These are phyloP conservation scores for Pantala flavescens DNA, from an alignment of 1,140 invertebrate species.

Conservation along the genomic window DNA sequence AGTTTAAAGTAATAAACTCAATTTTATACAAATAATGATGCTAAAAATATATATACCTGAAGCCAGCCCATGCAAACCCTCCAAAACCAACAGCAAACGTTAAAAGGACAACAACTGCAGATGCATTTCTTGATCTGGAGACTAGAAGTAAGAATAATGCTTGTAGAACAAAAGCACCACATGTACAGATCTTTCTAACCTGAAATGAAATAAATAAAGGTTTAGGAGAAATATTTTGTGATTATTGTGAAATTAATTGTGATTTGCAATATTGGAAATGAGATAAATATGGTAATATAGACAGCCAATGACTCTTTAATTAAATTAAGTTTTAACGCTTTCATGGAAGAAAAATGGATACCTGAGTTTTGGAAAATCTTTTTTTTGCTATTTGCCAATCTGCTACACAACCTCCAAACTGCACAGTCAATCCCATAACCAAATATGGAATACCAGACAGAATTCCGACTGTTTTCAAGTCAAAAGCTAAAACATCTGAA, in stretches of 20 bases:
- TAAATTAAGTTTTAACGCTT: no score
- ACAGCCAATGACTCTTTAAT: no score
- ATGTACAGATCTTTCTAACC: constrained; percentile 22
- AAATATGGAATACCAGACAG: constrained; percentile 43
- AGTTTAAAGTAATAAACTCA: no score
- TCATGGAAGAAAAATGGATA: background rate
- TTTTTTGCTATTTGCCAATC: constrained; percentile 49
- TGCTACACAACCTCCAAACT: constrained; percentile 38
- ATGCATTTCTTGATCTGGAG: constrained; percentile 32
- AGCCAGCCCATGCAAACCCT: constrained; percentile 42
- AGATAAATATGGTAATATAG: no score
- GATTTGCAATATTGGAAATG: no score
- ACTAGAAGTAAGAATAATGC: constrained; percentile 40
- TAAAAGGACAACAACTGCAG: constrained; percentile 36
- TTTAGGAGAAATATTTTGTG: no score
- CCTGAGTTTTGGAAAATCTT: constrained; percentile 30
- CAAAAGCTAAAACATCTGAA: constrained; percentile 22
- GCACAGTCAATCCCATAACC: constrained; percentile 39
- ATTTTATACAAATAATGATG: no score
- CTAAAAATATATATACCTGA: constrained; percentile 17
- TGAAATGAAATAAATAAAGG: background rate
- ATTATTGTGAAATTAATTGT: no score
- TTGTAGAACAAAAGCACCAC: constrained; percentile 36
- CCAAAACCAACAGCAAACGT: constrained; percentile 42
- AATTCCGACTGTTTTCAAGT: constrained; percentile 37